Percentiles rank a stretch among this genome's conserved stretches.
Evolutionary conservation across 2,113 vertebrate species (phyloP).

Genomic region (Ptilorrhoa leucosticta): DNA sequence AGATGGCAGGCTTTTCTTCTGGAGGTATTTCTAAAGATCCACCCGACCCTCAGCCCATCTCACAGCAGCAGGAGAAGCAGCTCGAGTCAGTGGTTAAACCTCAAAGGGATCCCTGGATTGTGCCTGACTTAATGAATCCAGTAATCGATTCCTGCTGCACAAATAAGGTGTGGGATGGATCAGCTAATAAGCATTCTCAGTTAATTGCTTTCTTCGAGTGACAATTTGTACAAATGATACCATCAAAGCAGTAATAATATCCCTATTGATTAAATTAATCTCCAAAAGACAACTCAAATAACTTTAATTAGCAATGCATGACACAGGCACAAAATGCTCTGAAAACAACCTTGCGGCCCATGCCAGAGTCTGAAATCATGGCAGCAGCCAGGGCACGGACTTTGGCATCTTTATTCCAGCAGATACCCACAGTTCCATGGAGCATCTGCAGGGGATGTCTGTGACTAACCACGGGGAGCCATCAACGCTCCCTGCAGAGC

Average conservation of each 20-base stretch:
- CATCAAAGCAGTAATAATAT: conserved; percentile 67
- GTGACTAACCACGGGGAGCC: neutral
- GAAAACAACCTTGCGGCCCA: conserved; percentile 7
- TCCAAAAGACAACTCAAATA: conserved; percentile 32
- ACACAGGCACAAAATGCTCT: neutral
- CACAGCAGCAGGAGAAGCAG: neutral
- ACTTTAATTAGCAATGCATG: conserved; percentile 56
- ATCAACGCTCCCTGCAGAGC: neutral
- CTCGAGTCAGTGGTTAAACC: neutral
- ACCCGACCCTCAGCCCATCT: neutral
- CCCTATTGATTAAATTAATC: conserved; percentile 67
- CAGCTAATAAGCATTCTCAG: conserved; percentile 53
- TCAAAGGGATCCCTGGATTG: conserved; percentile 12
- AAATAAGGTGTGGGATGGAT: conserved; percentile 42
- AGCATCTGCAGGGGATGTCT: neutral
- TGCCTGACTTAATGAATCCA: conserved; percentile 45
- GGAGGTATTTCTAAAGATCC: neutral
- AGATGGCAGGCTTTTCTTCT: neutral
- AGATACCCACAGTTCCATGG: neutral
- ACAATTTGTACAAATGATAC: conserved; percentile 60
- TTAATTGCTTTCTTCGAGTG: conserved; percentile 60
- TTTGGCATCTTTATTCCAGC: neutral
- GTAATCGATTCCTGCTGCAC: conserved; percentile 33
- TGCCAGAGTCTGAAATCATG: neutral
- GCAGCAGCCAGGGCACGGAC: neutral